Base-by-base conservation (phyloP, 1,140 invertebrate species). In the Cydia pomonella region DNA sequence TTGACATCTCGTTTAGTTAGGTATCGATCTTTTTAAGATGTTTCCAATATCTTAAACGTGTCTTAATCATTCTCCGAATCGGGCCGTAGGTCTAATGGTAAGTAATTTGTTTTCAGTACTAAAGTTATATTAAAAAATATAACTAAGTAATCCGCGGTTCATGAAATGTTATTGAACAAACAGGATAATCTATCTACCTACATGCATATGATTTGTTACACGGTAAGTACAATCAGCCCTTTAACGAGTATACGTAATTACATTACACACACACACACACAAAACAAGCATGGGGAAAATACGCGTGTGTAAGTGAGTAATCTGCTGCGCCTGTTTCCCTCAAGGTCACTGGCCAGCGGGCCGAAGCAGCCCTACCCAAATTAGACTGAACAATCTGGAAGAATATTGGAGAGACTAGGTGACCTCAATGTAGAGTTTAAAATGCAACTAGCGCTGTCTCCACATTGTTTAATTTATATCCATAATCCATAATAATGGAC, bases 301-400 rank as follows among this genome's bases (percentile, higher is more conserved):
- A 74, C 74, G 77, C 81, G 81, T 80, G 77, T 76, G 73, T 76
- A 81, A 81, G 77, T 80, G 82, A 75, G 81, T 85, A 83, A 87
- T 81, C 83, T 23, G 75, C 72, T 73, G 75, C 75, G 72, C 72
- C 23, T 41, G 71, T 53, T 84, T 73, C 23, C 21, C 82, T 89
- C 90, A 92, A 92, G 90, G 90, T 90, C 88, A 92, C 89, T 90
- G 88, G 79, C 90, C 89, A 91, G 80, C 72, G 62, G 12, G 78
- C 79, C 82, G 84, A 82, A 82, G 84, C 84, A 80, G 80, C 86
- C 80, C 84, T 83, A 79, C 84, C 83, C 84, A 84, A 75, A 88
- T 84, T 88, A 84, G 53, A 23, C 53, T 23, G 53, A 59, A 59
- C 53, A 59, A 59, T 59, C 53, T 59, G 2, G 53, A 59, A 59